Base-by-base conservation (phyloP, 2,888 invertebrate species). In the Mactromeris polynyma region DNA sequence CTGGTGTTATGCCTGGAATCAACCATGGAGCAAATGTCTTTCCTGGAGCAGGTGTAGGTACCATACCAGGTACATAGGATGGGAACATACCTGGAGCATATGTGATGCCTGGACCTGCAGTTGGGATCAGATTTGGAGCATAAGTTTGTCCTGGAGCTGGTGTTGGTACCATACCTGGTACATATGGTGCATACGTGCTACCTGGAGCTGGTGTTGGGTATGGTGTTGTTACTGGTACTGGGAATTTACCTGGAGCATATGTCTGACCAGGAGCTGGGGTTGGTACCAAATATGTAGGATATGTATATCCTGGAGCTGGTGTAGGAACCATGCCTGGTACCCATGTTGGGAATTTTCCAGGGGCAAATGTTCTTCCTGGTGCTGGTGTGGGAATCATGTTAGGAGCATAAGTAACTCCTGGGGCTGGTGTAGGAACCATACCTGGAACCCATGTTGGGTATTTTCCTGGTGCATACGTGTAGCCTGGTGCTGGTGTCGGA, bases 371-470 rank as follows among this genome's bases (percentile, higher is more conserved):
- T 19, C 85, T 81, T 46, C 90, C 89, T 81, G 90, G 89, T 1
- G 88, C 85, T 51, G 89, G 88, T 58, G 92, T 92, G 46, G 89
- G 87, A 21, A 86, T 81, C 82, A 90, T 87, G 19, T 92, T 90
- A 80, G 90, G 90, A 31, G 33, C 31, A 69, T 69, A 69, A 31
- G 69, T 69, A 9, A 11, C 14, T 0, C 31, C 31, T 69, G 31
- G 31, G 31, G 33, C 69, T 38, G 92, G 92, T 14, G 93, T 91
- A 69, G 92, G 93, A 14, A 90, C 83, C 79, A 92, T 82, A 26
- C 91, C 91, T 81, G 92, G 91, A 0, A 91, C 91, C 85, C 88
- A 92, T 77, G 93, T 93, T 79, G 91, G 87, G 79, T 88, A 92
- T 64, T 86, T 91, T 54, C 89, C 91, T 81, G 93, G 93, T 6